phyloP scores from a whole-genome alignment of 37 sponge, comb jelly and placozoan species.

The Ephydatia muelleri region DNA sequence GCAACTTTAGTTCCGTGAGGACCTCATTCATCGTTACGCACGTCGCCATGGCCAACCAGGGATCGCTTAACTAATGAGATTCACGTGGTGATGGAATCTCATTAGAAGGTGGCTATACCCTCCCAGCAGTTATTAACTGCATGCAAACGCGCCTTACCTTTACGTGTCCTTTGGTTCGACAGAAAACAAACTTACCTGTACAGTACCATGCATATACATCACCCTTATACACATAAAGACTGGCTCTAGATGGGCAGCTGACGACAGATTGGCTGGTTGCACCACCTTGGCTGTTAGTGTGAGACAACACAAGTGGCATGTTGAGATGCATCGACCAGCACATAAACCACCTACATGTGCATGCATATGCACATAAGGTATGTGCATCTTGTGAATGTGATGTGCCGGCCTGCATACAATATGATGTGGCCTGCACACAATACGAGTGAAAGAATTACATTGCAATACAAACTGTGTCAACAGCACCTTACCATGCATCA shows the following conservation, averaged over 20 bases:
- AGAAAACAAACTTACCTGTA: background rate
- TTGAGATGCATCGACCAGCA: background rate
- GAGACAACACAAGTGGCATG: background rate
- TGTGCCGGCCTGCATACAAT: background rate
- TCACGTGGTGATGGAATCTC: constrained; percentile 1
- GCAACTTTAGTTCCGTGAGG: too few relatives aligned
- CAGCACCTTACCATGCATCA: too few relatives aligned
- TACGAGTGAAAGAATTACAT: background rate
- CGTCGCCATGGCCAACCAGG: too few relatives aligned
- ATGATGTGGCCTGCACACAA: background rate
- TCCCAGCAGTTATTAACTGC: background rate
- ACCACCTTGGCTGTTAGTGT: background rate
- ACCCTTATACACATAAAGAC: background rate
- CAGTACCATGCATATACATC: too few relatives aligned
- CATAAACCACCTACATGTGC: constrained; percentile 1
- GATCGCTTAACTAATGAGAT: too few relatives aligned
- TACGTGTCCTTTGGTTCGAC: background rate
- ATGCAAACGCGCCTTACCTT: constrained; percentile 1
- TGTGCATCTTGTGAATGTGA: background rate
- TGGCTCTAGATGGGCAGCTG: constrained; percentile 1
- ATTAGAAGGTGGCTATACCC: background rate
- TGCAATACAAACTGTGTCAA: too few relatives aligned
- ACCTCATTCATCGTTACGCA: too few relatives aligned
- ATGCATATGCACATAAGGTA: background rate
- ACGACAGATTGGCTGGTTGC: background rate